phyloP scores from a whole-genome alignment of 2,888 invertebrate species.

The Melieria omissa region DNA sequence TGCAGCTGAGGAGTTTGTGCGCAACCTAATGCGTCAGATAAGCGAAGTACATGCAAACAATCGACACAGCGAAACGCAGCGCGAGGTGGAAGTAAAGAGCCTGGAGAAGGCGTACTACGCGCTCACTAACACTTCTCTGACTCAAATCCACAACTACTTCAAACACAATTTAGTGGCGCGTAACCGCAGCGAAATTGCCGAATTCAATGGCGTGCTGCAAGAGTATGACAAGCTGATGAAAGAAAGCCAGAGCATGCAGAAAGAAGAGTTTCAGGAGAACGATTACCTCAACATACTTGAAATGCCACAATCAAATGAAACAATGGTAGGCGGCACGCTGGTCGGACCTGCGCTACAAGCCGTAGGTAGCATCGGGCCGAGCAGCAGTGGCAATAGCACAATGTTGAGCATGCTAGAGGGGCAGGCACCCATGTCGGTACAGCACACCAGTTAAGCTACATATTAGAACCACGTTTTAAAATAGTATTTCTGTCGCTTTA shows the following conservation, averaged over 20 bases:
- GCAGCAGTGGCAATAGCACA: background rate
- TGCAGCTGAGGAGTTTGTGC: slow-evolving; percentile 61
- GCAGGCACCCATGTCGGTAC: slow-evolving; percentile 26
- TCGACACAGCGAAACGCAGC: slow-evolving; percentile 46
- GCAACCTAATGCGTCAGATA: slow-evolving; percentile 55
- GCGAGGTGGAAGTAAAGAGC: slow-evolving; percentile 49
- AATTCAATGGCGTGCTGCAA: slow-evolving; percentile 61
- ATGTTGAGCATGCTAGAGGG: slow-evolving; percentile 31
- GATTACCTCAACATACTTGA: slow-evolving; percentile 63
- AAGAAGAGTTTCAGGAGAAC: slow-evolving; percentile 59
- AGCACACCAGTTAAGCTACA: slow-evolving; percentile 5
- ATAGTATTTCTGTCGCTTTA: too few species aligned
- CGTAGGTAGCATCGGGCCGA: slow-evolving; percentile 20
- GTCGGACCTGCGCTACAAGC: slow-evolving; percentile 38
- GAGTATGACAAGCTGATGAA: slow-evolving; percentile 66
- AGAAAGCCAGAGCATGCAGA: slow-evolving; percentile 64
- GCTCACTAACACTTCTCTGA: slow-evolving; percentile 59
- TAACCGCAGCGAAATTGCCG: slow-evolving; percentile 61
- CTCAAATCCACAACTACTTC: slow-evolving; percentile 64
- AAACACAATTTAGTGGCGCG: slow-evolving; percentile 62
- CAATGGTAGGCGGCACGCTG: slow-evolving; percentile 21
- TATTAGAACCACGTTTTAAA: background rate
- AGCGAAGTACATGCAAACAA: slow-evolving; percentile 50
- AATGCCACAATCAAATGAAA: slow-evolving; percentile 51
- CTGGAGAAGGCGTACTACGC: slow-evolving; percentile 61